These are phyloP conservation scores for Bombus consobrinus DNA, from an alignment of 1,140 invertebrate genomes.

Conservation along the genomic window DNA sequence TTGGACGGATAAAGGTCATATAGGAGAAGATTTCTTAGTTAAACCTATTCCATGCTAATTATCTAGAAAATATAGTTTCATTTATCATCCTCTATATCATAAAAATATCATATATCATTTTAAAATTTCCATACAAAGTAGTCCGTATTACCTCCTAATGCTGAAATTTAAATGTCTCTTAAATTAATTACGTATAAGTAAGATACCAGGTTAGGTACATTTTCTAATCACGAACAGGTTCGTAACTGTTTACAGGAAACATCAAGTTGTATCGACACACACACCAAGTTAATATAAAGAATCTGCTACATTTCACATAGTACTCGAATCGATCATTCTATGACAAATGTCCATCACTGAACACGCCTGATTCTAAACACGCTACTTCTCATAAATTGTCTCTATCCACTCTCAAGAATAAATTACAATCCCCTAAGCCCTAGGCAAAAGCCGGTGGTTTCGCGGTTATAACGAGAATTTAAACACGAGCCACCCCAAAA, in stretches of 20 bases:
- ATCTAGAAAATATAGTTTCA: neutral
- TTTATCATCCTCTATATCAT: no score
- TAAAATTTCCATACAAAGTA: no score
- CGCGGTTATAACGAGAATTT: conserved; percentile 24
- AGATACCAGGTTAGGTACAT: no score
- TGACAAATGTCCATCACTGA: neutral
- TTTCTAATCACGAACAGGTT: no score
- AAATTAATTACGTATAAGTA: no score
- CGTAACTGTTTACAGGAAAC: no score
- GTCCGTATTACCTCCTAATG: no score
- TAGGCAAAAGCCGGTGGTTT: neutral
- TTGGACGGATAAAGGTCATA: neutral
- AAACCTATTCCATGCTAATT: neutral
- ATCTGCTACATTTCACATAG: neutral
- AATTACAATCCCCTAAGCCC: neutral
- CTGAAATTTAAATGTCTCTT: no score
- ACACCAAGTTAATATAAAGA: no score
- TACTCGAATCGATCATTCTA: neutral
- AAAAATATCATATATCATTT: no score
- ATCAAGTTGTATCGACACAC: no score
- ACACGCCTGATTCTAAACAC: neutral
- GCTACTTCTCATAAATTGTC: neutral
- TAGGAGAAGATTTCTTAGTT: neutral
- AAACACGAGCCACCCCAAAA: conserved; percentile 12
- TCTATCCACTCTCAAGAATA: neutral